A percentile compares a stretch with the other conserved stretches of the same genome.
phyloP scores from a whole-genome alignment of 2,113 vertebrate genomes.

The Noturus placidus region DNA sequence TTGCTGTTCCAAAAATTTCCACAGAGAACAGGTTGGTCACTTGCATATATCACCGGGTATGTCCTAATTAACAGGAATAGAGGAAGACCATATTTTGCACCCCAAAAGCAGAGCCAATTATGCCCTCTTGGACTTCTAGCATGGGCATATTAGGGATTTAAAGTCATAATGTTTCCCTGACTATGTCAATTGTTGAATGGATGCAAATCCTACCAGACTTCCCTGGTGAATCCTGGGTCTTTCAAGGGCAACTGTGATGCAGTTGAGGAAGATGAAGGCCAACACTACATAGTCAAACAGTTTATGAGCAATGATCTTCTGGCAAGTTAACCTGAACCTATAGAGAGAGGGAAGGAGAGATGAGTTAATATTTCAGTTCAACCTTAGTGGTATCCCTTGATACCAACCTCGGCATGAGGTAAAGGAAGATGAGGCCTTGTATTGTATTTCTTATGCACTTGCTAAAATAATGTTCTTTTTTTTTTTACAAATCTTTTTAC shows the following conservation, averaged over 20 bases:
- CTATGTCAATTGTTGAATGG: background rate
- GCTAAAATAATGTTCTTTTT: background rate
- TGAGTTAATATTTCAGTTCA: background rate
- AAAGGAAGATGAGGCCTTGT: background rate
- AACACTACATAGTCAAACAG: constrained; percentile 95
- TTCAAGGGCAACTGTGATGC: constrained; percentile 97
- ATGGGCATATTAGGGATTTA: background rate
- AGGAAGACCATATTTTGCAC: background rate
- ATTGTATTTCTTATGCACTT: background rate
- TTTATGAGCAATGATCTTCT: constrained; percentile 94
- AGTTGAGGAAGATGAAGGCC: constrained; percentile 98
- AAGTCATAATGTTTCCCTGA: background rate
- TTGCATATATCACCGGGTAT: background rate
- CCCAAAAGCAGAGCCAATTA: background rate
- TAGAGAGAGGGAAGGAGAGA: background rate
- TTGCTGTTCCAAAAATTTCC: background rate
- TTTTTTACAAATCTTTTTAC: background rate
- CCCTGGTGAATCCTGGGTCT: constrained; percentile 95
- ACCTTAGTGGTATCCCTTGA: background rate
- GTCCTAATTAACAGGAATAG: background rate
- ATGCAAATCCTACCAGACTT: constrained; percentile 82
- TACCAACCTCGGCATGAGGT: background rate
- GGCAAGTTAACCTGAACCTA: constrained; percentile 93
- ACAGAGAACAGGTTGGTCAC: background rate
- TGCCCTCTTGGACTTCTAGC: background rate